Conservation (phyloP, 1,140 invertebrate species). For the Drosophila neocordata region DNA sequence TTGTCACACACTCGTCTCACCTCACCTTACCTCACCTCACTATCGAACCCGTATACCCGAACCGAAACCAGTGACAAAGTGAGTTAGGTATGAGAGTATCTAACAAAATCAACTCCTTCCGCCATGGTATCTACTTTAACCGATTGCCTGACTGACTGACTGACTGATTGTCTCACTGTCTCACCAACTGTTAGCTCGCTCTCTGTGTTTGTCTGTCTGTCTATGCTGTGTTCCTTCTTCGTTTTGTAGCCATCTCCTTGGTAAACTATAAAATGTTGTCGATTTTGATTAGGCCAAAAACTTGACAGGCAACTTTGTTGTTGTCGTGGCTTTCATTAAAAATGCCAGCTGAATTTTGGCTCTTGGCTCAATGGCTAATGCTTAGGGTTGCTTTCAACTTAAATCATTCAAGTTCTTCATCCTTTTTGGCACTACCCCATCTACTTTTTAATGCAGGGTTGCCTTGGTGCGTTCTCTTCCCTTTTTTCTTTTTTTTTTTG, state of each 20-base stretch:
- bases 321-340: slow-evolving; percentile 75
- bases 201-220: no score
- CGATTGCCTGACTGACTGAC: slow-evolving; percentile 13
- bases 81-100: not conserved
- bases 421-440: no score
- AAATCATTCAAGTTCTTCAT: slow-evolving; percentile 18
- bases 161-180: slow-evolving; percentile 7
- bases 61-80: not conserved
- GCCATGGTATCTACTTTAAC: not conserved
- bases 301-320: slow-evolving; percentile 74
- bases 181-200: slow-evolving; percentile 1
- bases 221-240: not conserved
- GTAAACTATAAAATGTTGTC: slow-evolving; percentile 78
- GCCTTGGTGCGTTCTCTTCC: slow-evolving; percentile 46
- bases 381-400: slow-evolving; percentile 51
- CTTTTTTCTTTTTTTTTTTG: slow-evolving; percentile 18
- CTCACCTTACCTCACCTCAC: not conserved
- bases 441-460: slow-evolving; percentile 25
- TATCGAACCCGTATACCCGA: not conserved
- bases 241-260: slow-evolving; percentile 5
- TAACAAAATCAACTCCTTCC: slow-evolving; percentile 3
- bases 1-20: slow-evolving; percentile 62
- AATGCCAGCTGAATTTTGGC: slow-evolving; percentile 64
- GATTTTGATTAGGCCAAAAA: slow-evolving; percentile 79
- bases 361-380: slow-evolving; percentile 17